Conservation (phyloP, 2,797 vertebrate species). For the Calcarius lapponicus region DNA sequence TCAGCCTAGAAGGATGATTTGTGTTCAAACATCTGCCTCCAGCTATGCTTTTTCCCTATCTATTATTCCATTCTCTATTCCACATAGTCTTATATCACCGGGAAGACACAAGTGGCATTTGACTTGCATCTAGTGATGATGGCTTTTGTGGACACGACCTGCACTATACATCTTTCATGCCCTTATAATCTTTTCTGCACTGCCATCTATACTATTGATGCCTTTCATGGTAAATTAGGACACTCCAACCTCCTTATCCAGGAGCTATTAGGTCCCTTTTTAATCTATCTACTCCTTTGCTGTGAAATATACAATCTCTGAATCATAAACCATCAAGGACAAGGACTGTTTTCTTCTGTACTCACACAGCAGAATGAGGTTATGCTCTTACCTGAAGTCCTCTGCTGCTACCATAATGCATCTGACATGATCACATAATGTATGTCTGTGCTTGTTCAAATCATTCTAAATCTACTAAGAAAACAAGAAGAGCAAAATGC, state of each 20-base stretch:
- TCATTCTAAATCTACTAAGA: not conserved
- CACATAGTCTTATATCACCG: constrained; percentile 20
- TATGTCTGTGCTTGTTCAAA: not conserved
- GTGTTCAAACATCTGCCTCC: constrained; percentile 40
- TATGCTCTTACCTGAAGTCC: not conserved
- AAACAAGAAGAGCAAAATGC: not conserved
- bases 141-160: not conserved
- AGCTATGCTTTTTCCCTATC: constrained; percentile 1
- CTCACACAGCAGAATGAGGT: not conserved
- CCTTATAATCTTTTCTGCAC: constrained; percentile 3
- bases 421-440: not conserved
- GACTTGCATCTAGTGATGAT: not conserved
- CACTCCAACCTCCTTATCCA: not conserved
- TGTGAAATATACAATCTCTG: not conserved
- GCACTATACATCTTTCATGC: constrained; percentile 4
- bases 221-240: constrained; percentile 28
- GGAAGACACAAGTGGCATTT: constrained; percentile 56
- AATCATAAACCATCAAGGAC: not conserved
- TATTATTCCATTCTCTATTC: constrained; percentile 22
- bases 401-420: not conserved
- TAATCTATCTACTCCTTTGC: not conserved
- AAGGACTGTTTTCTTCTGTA: not conserved
- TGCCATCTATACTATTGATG: not conserved
- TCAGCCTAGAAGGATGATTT: constrained; percentile 43
- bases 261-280: not conserved